These are phyloP conservation scores for Megalopta genalis DNA, from an alignment of 1,140 invertebrate species.

Conservation along the genomic window DNA sequence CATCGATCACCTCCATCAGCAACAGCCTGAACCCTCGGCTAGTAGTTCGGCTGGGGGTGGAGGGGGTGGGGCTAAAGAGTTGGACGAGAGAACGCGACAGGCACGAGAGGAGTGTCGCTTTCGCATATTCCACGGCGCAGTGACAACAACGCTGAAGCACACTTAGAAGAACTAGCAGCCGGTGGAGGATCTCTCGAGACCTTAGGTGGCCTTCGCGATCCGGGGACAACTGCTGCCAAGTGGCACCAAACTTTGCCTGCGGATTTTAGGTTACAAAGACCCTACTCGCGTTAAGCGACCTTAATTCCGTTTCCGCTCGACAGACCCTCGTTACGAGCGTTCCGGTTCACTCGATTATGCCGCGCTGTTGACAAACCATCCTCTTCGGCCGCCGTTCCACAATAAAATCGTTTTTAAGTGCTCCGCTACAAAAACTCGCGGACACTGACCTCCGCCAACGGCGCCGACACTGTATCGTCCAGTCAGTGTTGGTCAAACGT, in stretches of 20 bases:
- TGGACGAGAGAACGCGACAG: slow-evolving; percentile 45
- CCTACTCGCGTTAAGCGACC: slow-evolving; percentile 37
- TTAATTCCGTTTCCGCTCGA: slow-evolving; percentile 24
- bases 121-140: slow-evolving; percentile 57
- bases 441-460: too few species aligned
- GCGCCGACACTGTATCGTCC: too few species aligned
- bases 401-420: slow-evolving; percentile 11
- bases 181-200: slow-evolving; percentile 60
- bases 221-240: slow-evolving; percentile 52
- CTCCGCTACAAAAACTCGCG: too few species aligned
- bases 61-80: not conserved
- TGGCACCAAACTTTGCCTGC: slow-evolving; percentile 51
- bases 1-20: slow-evolving; percentile 13
- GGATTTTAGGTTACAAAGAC: slow-evolving; percentile 54
- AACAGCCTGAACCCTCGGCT: not conserved
- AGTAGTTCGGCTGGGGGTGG: too few species aligned
- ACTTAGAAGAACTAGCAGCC: slow-evolving; percentile 59
- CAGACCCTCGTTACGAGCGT: slow-evolving; percentile 29
- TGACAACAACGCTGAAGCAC: slow-evolving; percentile 54
- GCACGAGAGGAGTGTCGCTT: slow-evolving; percentile 48
- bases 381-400: not conserved
- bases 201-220: slow-evolving; percentile 59
- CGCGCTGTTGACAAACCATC: not conserved
- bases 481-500: too few species aligned
- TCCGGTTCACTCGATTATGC: slow-evolving; percentile 28